These are phyloP conservation scores for Drepana arcuata DNA, from an alignment of 1,140 invertebrate genomes.

Conservation along the genomic window DNA sequence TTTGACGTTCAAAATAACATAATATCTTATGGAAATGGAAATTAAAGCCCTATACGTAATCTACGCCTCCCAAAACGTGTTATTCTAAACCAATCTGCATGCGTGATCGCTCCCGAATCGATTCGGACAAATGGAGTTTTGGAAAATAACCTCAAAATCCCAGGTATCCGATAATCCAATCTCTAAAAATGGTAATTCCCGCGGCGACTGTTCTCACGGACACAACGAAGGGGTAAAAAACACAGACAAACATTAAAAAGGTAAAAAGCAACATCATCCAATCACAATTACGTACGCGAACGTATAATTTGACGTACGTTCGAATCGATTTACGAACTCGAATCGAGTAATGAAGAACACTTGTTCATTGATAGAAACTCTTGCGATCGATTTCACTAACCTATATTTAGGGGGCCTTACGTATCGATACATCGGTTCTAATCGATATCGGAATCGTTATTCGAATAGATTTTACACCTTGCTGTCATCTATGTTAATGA, in stretches of 20 bases:
- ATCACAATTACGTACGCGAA: conserved; percentile 43
- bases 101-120: conserved; percentile 24
- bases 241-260: conserved; percentile 10
- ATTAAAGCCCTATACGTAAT: too few relatives aligned
- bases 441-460: too few relatives aligned
- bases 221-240: conserved; percentile 46
- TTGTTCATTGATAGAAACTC: too few relatives aligned
- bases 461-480: too few relatives aligned
- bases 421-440: too few relatives aligned
- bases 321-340: too few relatives aligned
- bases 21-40: too few relatives aligned
- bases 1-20: too few relatives aligned
- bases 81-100: conserved; percentile 37
- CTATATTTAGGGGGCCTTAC: too few relatives aligned
- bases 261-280: conserved; percentile 52
- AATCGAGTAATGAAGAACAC: too few relatives aligned
- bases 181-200: conserved; percentile 67
- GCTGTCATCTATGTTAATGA: too few relatives aligned
- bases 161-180: conserved; percentile 60
- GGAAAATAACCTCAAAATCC: conserved; percentile 34
- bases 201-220: conserved; percentile 45
- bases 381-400: too few relatives aligned
- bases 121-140: conserved; percentile 27
- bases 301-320: conserved; percentile 30
- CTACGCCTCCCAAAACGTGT: conserved; percentile 34